Evolutionary conservation across 2,797 vertebrate genomes (phyloP).

Genomic region (Gallinago stenura): DNA sequence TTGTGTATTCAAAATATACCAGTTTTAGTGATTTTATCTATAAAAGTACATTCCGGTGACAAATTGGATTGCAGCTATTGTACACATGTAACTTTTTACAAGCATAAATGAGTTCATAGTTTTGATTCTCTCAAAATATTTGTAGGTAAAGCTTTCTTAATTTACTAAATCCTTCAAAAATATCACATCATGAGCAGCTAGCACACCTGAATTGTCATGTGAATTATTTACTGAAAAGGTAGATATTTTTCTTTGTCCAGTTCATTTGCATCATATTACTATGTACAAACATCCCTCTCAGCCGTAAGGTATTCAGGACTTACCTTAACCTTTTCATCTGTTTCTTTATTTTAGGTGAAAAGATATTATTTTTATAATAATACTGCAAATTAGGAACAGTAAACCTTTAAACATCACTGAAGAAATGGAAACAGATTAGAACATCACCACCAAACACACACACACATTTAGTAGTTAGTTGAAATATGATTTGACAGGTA

Average conservation of each 20-base stretch:
- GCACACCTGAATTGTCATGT: not conserved
- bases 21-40: not conserved
- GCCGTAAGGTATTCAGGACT: not conserved
- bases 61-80: not conserved
- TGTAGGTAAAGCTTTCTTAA: not conserved
- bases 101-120: not conserved
- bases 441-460: not conserved
- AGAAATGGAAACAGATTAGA: not conserved
- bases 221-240: not conserved
- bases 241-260: not conserved
- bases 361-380: not conserved
- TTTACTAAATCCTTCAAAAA: not conserved
- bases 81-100: not conserved
- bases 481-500: slow-evolving; percentile 28
- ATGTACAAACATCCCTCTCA: not conserved
- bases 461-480: not conserved
- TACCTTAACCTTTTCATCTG: not conserved
- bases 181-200: not conserved
- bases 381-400: not conserved
- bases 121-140: not conserved
- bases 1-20: not conserved
- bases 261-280: not conserved
- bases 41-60: not conserved
- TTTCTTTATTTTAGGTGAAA: not conserved
- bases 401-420: not conserved